Evolutionary conservation across 2,113 vertebrate genomes (phyloP), one percentile per base, ranked within the genome.

Genomic region (Vombatus ursinus): DNA sequence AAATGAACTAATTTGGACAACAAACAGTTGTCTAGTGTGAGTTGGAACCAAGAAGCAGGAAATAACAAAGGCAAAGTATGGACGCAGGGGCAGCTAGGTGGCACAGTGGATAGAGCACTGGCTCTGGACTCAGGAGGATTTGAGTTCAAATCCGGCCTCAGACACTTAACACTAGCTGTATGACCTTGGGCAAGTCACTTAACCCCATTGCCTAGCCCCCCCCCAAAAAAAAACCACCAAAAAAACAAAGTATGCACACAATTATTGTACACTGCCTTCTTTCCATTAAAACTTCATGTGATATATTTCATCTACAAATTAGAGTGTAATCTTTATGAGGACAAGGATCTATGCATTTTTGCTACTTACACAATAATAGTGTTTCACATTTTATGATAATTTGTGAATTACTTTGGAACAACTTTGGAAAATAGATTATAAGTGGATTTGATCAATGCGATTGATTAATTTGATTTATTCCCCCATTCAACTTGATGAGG

Each of bases 251-350:
- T 23, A 44, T 84, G n/a, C n/a, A 44, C 22, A 19, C 5, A 44
- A 84, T 22, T 84, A 84, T 23, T 84, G 7, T 84, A 44, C 37
- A 37, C 31, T 19, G 14, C 14, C n/a, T 84, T 84, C 19, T 84
- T 84, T 84, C 68, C 37, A 44, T 44, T 84, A 84, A 84, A 44
- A 44, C 23, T 84, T 84, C 31, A 77, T 84, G 68, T 84, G 16
- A 68, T 68, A 57, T 26, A 68, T 68, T 37, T 31, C 57, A 28
- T 94, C 16, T 92, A n/a, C 25, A 91, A 68, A 50, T 23, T 92
- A 61, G 52, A 95, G 92, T 44, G 10, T 52, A 90, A 94, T 14
- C 50, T 95, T 95, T 48, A 61, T 26, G 10, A 90, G 28, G 84
- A 26, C 7, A 37, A 93, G 51, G 37, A 52, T 94, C 50, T 48